Percentiles rank a stretch among this genome's conserved stretches.
These are phyloP conservation scores for Peromyscus melanophrys DNA, from an alignment of 2,797 vertebrate species.

Conservation along the genomic window DNA sequence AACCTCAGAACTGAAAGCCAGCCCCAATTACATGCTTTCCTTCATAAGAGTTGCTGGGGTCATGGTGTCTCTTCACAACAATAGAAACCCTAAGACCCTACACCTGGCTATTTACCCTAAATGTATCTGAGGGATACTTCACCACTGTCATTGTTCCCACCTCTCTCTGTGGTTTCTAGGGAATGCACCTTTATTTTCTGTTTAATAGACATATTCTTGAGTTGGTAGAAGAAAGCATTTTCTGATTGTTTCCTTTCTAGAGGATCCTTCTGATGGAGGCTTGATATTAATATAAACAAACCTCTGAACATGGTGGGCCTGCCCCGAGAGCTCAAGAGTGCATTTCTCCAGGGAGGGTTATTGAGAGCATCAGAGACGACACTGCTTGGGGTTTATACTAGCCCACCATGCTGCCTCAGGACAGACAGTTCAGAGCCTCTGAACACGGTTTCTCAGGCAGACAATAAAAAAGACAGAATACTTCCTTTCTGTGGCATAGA, in stretches of 20 bases:
- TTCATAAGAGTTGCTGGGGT: neutral
- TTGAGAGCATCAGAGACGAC: neutral
- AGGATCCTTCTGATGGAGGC: neutral
- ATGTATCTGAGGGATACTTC: neutral
- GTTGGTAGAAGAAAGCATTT: constrained; percentile 31
- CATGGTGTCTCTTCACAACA: neutral
- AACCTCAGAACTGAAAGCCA: neutral
- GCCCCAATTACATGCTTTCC: neutral
- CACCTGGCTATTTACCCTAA: neutral
- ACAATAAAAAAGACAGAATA: neutral
- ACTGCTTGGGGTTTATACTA: neutral
- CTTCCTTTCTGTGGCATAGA: neutral
- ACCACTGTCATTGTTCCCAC: neutral
- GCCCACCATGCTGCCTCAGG: neutral
- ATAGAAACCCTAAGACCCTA: neutral
- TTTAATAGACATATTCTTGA: constrained; percentile 10
- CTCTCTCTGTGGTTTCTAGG: neutral
- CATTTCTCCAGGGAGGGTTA: neutral
- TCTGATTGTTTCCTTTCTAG: constrained; percentile 51
- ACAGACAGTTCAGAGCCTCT: constrained; percentile 7
- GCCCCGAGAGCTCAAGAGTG: neutral
- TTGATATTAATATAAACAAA: neutral
- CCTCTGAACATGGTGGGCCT: constrained; percentile 31
- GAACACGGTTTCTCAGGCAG: neutral
- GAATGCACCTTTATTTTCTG: constrained; percentile 33